Base-by-base conservation (phyloP, 2,113 vertebrate genomes). In the Dascyllus trimaculatus region DNA sequence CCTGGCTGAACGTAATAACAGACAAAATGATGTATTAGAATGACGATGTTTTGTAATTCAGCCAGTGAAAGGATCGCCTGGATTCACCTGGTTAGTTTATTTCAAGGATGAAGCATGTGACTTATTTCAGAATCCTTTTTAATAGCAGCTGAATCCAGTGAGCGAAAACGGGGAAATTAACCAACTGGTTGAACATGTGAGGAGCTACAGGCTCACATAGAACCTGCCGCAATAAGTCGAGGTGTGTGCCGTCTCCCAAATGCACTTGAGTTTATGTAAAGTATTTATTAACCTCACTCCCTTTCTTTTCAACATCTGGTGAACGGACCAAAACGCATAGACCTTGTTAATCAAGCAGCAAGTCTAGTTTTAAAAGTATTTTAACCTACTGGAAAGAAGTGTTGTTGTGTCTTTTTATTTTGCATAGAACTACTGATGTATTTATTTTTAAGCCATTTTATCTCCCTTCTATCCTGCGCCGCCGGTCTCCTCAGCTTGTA, bases 401-500 rank as follows among this genome's bases (percentile, higher is more conserved):
- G 24, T 84, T 54, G 65, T 43, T 76, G 25, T 75, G 22, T 71
- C 18, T n/a, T 45, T 45, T n/a, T n/a, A n/a, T n/a, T 77, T 21
- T 78, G 29, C 54, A 58, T 78, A 61, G 35, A 85, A 83, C 89
- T 88, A 90, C 89, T 89, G 78, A 91, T 84, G 75, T 92, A 91
- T 92, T 90, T 91, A 88, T 90, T 89, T 75, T 87, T 17, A 61
- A 80, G 49, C 24, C 15, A 21, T 14, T 53, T 43, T 43, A 1
- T 68, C 77, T 24, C 29, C 81, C 59, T 8, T 75, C 59, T 11
- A 3, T 69, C 56, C 35, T 77, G 51, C 76, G 48, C 70, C 62
- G 17, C 52, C 11, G 18, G 11, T 59, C 56, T 80, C 43, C 43
- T 64, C 66, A 3, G 46, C 70, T 78, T 61, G 17, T 85, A 57